phyloP scores from a whole-genome alignment of 2,797 vertebrate species.

The Menidia menidia region DNA sequence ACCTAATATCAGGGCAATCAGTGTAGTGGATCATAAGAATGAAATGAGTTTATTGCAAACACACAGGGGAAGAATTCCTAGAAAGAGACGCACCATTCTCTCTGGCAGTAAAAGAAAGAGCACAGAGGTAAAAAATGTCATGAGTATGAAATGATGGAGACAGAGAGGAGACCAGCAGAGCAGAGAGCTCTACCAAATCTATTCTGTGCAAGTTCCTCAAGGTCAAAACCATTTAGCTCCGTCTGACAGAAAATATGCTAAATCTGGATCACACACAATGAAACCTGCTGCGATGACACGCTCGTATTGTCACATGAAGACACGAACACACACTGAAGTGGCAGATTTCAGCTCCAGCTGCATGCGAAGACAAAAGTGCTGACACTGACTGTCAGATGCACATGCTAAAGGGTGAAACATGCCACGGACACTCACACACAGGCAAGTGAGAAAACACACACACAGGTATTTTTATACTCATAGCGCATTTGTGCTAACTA shows the following conservation, averaged over 20 bases:
- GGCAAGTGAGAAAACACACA: not conserved
- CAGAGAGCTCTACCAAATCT: not conserved
- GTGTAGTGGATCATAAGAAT: not conserved
- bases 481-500: not conserved
- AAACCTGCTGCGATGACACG: conserved; percentile 57
- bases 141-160: not conserved
- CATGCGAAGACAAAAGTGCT: conserved; percentile 29
- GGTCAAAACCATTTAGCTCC: conserved; percentile 47
- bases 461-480: not conserved
- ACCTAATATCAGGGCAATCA: too few relatives aligned
- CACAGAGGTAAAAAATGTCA: not conserved
- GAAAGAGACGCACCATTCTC: conserved; percentile 1
- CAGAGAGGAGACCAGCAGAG: not conserved
- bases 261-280: conserved; percentile 40
- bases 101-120: not conserved
- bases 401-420: conserved; percentile 22
- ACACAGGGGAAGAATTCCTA: not conserved
- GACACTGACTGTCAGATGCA: conserved; percentile 48
- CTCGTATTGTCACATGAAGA: conserved; percentile 10
- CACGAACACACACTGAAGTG: conserved; percentile 11
- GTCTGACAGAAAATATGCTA: conserved; percentile 54
- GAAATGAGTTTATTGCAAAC: conserved; percentile 32
- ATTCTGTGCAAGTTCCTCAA: conserved; percentile 44
- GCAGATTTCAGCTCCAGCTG: conserved; percentile 46
- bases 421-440: not conserved